A percentile compares a stretch with the other conserved stretches of the same genome.
Conservation (phyloP, 2,113 vertebrate species). For the Tonatia bakeri region DNA sequence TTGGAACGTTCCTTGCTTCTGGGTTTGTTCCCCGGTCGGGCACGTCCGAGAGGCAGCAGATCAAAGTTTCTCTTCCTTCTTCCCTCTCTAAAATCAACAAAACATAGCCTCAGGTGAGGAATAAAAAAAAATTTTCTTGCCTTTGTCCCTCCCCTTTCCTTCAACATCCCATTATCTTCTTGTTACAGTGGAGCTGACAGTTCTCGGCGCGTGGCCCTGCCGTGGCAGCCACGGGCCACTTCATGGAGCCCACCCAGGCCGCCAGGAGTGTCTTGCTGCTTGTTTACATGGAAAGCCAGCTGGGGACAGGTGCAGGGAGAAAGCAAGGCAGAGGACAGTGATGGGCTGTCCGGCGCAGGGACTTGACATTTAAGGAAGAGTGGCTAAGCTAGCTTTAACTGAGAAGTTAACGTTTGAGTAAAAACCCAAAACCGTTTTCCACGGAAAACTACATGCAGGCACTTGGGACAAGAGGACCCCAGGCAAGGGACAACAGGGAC, state of each 20-base stretch:
- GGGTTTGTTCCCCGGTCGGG: too few species aligned
- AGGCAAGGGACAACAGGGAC: not conserved
- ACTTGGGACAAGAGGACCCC: too few species aligned
- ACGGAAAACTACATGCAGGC: rapidly evolving
- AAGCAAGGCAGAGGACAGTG: not conserved
- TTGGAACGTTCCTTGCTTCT: not conserved
- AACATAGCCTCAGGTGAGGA: too few species aligned
- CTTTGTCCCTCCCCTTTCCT: not conserved
- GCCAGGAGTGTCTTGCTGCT: not conserved
- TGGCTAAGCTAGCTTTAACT: not conserved
- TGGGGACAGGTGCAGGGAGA: not conserved
- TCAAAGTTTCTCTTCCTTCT: too few species aligned
- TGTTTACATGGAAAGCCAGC: rapidly evolving
- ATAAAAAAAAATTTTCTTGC: too few species aligned
- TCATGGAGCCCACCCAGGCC: not conserved
- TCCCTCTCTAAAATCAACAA: too few species aligned
- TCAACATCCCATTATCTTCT: not conserved
- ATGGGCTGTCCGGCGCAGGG: rapidly evolving
- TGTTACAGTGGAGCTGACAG: rapidly evolving
- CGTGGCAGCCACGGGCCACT: rapidly evolving
- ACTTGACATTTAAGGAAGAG: not conserved
- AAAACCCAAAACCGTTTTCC: not conserved
- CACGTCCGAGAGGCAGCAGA: too few species aligned
- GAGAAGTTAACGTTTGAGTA: not conserved
- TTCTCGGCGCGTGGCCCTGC: rapidly evolving